These are phyloP conservation scores for Rhadina sibilatrix DNA, from an alignment of 2,113 vertebrate genomes.

Conservation along the genomic window DNA sequence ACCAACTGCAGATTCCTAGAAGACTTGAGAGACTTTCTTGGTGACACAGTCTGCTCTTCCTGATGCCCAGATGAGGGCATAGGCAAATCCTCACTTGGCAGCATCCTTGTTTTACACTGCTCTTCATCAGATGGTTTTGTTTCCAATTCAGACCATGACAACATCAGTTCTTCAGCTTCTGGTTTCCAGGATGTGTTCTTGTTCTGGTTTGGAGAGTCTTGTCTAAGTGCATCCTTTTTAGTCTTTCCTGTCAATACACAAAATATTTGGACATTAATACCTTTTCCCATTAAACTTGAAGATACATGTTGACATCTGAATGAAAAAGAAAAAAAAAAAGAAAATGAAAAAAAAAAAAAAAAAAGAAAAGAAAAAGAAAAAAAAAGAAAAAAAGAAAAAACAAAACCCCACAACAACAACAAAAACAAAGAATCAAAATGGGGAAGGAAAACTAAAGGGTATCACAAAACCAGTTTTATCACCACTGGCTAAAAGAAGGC, in stretches of 20 bases:
- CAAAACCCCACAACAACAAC: neutral
- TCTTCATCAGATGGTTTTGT: neutral
- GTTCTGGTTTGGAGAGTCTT: neutral
- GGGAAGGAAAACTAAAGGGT: neutral
- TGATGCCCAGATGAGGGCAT: neutral
- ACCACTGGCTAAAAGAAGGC: neutral
- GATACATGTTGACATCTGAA: neutral
- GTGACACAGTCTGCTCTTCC: neutral
- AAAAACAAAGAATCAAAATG: neutral
- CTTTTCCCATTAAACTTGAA: neutral
- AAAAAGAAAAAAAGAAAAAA: neutral
- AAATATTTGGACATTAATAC: neutral
- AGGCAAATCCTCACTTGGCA: neutral
- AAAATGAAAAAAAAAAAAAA: too few relatives aligned
- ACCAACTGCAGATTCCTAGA: neutral
- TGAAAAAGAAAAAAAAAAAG: neutral
- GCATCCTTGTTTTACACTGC: neutral
- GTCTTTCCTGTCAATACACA: constrained; percentile 29
- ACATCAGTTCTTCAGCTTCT: neutral
- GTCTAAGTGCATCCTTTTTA: neutral
- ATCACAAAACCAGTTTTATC: neutral
- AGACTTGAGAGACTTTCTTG: neutral
- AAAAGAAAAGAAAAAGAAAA: neutral
- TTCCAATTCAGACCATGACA: neutral
- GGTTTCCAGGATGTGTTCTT: neutral